Evolutionary conservation across 2,888 invertebrate species (phyloP).

Genomic region (Pecten maximus): DNA sequence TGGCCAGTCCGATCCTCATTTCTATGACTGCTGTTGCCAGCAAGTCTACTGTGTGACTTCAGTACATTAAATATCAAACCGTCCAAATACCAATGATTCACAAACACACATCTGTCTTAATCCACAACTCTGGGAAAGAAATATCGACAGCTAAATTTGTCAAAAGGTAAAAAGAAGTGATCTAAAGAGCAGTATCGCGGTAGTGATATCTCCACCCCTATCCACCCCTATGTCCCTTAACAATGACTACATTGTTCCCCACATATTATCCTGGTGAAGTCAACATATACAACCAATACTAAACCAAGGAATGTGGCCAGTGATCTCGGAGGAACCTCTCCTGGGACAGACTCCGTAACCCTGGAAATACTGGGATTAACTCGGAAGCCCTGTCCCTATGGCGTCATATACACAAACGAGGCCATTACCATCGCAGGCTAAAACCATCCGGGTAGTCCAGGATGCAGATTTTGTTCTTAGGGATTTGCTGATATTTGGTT

Average conservation of each 20-base stretch:
- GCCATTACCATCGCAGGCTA: background rate
- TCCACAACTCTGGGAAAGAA: background rate
- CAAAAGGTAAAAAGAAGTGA: background rate
- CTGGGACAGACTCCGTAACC: background rate
- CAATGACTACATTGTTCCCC: background rate
- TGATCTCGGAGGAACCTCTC: background rate
- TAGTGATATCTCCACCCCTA: background rate
- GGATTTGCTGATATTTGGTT: background rate
- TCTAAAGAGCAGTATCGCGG: background rate
- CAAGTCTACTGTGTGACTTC: background rate
- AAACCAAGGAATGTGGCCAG: background rate
- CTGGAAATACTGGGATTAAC: background rate
- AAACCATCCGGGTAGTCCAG: background rate
- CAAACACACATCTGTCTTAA: slow-evolving; percentile 4
- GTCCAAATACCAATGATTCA: background rate
- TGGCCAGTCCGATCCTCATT: background rate
- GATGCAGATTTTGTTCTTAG: background rate
- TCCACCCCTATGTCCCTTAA: background rate
- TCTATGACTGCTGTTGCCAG: slow-evolving; percentile 5
- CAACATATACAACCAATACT: background rate
- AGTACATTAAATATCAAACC: slow-evolving; percentile 25
- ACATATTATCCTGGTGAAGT: background rate
- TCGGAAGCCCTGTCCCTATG: background rate
- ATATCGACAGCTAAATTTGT: slow-evolving; percentile 16
- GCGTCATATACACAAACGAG: background rate